These are phyloP conservation scores for Cryptoblepharus egeriae DNA, from an alignment of 2,797 vertebrate species.

Conservation along the genomic window DNA sequence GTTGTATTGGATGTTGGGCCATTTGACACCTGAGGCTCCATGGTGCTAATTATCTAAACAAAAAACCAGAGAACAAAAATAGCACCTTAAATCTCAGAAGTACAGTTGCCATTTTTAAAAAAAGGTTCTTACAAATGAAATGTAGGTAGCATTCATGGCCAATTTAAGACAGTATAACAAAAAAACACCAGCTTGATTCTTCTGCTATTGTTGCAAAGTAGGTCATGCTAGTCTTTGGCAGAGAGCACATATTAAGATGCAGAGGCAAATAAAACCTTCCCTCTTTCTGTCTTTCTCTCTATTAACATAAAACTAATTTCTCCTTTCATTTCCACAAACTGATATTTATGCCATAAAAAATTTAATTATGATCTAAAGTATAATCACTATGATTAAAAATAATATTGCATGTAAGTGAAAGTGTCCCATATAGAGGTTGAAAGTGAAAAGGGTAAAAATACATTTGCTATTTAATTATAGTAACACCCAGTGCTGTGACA, in stretches of 20 bases:
- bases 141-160: conserved; percentile 70
- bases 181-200: conserved; percentile 62
- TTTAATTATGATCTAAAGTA: conserved; percentile 83
- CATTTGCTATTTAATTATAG: conserved; percentile 81
- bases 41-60: conserved; percentile 99
- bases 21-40: conserved; percentile 99
- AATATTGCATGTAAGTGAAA: conserved; percentile 81
- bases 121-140: conserved; percentile 68
- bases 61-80: conserved; percentile 49
- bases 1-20: conserved; percentile 95
- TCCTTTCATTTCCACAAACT: conserved; percentile 82
- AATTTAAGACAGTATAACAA: conserved; percentile 71
- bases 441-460: conserved; percentile 76
- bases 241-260: conserved; percentile 78
- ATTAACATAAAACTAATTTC: conserved; percentile 79
- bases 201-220: conserved; percentile 76
- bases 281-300: conserved; percentile 64
- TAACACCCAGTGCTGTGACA: conserved; percentile 77
- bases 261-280: conserved; percentile 64
- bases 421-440: conserved; percentile 77
- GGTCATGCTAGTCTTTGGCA: conserved; percentile 73
- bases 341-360: conserved; percentile 80
- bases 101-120: conserved; percentile 65
- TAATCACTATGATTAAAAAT: conserved; percentile 84
- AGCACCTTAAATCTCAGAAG: conserved; percentile 62